phyloP scores from a whole-genome alignment of 2,797 vertebrate species.

The Cuniculus paca region DNA sequence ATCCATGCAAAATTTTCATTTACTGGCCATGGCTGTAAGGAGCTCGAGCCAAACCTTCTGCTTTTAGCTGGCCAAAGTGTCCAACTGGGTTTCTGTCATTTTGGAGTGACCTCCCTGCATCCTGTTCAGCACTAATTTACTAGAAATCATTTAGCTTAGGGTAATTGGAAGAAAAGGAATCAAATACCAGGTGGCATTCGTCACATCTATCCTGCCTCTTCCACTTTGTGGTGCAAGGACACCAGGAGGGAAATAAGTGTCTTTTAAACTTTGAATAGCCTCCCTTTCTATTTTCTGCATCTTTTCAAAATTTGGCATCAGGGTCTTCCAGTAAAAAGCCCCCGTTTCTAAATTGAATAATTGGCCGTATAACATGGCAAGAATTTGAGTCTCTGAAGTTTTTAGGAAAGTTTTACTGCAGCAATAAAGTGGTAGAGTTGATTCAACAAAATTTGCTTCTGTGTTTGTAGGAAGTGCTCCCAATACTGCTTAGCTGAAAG shows the following conservation, averaged over 20 bases:
- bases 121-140: not conserved
- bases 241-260: not conserved
- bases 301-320: not conserved
- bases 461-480: not conserved
- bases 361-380: not conserved
- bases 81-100: constrained; percentile 32
- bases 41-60: not conserved
- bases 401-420: not conserved
- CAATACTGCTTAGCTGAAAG: not conserved
- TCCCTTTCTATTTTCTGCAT: not conserved
- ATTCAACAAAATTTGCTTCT: not conserved
- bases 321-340: not conserved
- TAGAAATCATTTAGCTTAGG: not conserved
- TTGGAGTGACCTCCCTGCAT: not conserved
- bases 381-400: not conserved
- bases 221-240: not conserved
- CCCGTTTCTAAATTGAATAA: not conserved
- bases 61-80: not conserved
- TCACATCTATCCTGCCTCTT: not conserved
- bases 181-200: accelerated
- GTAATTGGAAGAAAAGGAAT: not conserved
- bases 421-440: not conserved
- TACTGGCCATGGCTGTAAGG: constrained; percentile 48
- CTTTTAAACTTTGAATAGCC: not conserved
- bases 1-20: constrained; percentile 35